Evolutionary conservation across 2,888 invertebrate species (phyloP), one percentile per base, ranked within the genome.

Genomic region (Caenorhabditis drosophilae): DNA sequence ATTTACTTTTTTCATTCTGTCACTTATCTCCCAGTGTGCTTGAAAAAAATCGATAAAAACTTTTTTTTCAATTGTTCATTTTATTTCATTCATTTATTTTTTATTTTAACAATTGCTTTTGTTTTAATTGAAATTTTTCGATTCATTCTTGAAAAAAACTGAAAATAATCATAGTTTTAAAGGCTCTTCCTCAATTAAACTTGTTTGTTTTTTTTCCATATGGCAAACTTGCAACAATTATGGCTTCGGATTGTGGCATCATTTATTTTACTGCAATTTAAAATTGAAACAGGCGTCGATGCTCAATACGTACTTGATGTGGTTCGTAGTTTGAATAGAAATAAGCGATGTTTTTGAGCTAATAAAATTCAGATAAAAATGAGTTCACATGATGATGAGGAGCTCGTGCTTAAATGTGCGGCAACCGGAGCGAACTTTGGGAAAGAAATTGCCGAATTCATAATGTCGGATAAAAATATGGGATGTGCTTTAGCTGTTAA

Each of bases 351-450:
- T 67, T 73, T n/a, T n/a, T n/a, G n/a, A n/a, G n/a, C n/a, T n/a
- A n/a, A n/a, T n/a, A n/a, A n/a, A n/a, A n/a, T n/a, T 52, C 57
- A 77, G 77, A 55, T 77, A 3, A 70, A 72, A 50, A 51, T 50
- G 2, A 42, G 61, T 4, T n/a, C n/a, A n/a, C 40, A 62, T 48
- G 71, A 36, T 7, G 64, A 59, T 16, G 56, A 60, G 40, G 59
- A 66, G 31, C 18, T 66, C 16, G 69, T 79, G 18, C 58, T 67
- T 26, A 58, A 73, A 46, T 81, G 81, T 46, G 73, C 71, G 7
- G 81, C 81, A 2, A 79, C 77, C 6, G 82, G 79, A n/a, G 81
- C 78, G 22, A 75, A 70, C 36, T 81, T 81, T 57, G 81, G 81
- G n/a, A 66, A 53, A 9, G 77, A 79, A 38, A 64, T 80, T 2